phyloP scores from a whole-genome alignment of 1,140 invertebrate genomes.

The Ephestia elutella region DNA sequence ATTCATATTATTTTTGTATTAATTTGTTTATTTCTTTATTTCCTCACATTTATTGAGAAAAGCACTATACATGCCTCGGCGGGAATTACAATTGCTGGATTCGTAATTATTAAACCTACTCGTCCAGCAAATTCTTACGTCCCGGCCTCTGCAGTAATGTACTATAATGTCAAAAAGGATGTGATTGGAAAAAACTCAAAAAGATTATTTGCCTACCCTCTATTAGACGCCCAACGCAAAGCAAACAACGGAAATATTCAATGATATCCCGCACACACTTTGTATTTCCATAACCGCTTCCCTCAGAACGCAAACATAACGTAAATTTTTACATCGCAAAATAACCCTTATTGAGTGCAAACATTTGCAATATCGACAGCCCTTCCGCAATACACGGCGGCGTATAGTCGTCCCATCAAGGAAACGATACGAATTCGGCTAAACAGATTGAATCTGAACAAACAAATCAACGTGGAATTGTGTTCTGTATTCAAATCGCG shows the following conservation, averaged over 20 bases:
- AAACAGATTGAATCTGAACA: constrained; percentile 29
- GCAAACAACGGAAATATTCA: constrained; percentile 1
- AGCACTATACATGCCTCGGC: too few relatives aligned
- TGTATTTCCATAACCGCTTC: constrained; percentile 6
- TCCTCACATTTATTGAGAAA: too few relatives aligned
- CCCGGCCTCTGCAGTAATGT: too few relatives aligned
- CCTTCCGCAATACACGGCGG: constrained; percentile 5
- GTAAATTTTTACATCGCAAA: neutral
- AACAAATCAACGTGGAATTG: constrained; percentile 30
- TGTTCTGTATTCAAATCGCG: constrained; percentile 27
- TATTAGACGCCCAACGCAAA: neutral
- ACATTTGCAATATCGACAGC: constrained; percentile 2
- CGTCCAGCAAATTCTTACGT: too few relatives aligned
- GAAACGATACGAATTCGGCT: constrained; percentile 19
- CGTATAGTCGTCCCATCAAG: constrained; percentile 15
- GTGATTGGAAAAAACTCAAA: constrained; percentile 6
- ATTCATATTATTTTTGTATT: too few relatives aligned
- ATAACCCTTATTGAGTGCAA: constrained; percentile 4
- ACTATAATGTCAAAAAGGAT: neutral
- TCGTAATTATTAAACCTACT: too few relatives aligned
- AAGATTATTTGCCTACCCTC: neutral
- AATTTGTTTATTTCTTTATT: too few relatives aligned
- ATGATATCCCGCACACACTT: neutral
- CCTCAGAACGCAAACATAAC: constrained; percentile 3
- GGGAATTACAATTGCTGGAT: too few relatives aligned